Percentiles rank a stretch among this genome's conserved stretches.
Evolutionary conservation across 2,113 vertebrate species (phyloP).

Genomic region (Calcarius ornatus): DNA sequence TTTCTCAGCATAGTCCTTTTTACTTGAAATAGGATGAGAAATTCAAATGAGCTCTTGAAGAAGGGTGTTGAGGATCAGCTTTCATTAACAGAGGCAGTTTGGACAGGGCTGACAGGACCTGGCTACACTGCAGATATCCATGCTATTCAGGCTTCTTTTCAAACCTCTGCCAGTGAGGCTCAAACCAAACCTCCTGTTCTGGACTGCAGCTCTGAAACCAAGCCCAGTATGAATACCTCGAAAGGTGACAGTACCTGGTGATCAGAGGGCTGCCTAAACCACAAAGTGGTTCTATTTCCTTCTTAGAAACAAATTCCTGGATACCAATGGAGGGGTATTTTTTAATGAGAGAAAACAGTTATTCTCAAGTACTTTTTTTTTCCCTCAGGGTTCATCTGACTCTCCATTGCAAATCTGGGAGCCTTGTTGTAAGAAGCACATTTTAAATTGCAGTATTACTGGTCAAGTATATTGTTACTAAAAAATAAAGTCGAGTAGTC

Average conservation of each 20-base stretch:
- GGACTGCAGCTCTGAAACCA: not conserved
- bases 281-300: not conserved
- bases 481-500: not conserved
- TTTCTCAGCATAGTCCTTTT: not conserved
- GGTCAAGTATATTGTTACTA: not conserved
- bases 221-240: not conserved
- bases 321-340: not conserved
- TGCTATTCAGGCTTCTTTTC: not conserved
- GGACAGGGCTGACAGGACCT: not conserved
- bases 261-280: not conserved
- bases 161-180: not conserved
- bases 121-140: not conserved
- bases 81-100: conserved; percentile 11
- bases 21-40: not conserved
- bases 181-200: conserved; percentile 2
- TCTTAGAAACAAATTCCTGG: not conserved
- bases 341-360: not conserved
- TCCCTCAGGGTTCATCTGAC: not conserved
- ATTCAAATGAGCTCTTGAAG: conserved; percentile 11
- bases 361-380: not conserved
- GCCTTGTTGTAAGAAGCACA: not conserved
- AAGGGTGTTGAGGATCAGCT: conserved; percentile 42
- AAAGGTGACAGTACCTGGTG: not conserved
- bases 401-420: not conserved
- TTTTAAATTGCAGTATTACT: not conserved